Conservation (phyloP, 1,140 invertebrate genomes). For the Pseudomyrmex sp. region DNA sequence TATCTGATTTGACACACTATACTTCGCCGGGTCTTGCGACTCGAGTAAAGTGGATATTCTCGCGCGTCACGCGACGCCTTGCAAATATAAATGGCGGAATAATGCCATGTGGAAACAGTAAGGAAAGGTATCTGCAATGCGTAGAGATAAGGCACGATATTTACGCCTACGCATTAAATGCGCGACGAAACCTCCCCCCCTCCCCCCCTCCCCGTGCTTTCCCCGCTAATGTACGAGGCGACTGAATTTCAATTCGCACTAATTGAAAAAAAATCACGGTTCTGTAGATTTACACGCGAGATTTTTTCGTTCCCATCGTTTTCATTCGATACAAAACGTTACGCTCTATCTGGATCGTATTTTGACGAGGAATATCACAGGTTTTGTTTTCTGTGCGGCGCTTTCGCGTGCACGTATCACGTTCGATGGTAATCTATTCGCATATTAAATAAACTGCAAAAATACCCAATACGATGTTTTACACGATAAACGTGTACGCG, state of each 20-base stretch:
- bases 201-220: neutral
- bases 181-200: neutral
- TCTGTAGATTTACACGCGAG: neutral
- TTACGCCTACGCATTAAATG: neutral
- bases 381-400: neutral
- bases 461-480: slow-evolving; percentile 7
- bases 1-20: slow-evolving; percentile 43
- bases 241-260: slow-evolving; percentile 58
- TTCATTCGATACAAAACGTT: slow-evolving; percentile 29
- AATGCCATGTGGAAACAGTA: neutral
- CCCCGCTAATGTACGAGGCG: neutral
- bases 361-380: slow-evolving; percentile 1
- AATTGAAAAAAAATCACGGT: slow-evolving; percentile 54
- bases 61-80: neutral
- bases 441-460: slow-evolving; percentile 52
- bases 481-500: slow-evolving; percentile 1
- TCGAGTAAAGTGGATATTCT: neutral
- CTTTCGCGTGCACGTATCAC: slow-evolving; percentile 4
- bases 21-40: neutral
- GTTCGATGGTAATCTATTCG: slow-evolving; percentile 61
- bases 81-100: neutral
- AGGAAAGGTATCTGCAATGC: neutral
- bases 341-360: slow-evolving; percentile 6
- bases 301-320: neutral
- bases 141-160: neutral